Evolutionary conservation across 2,888 invertebrate species (phyloP).

Genomic region (Rhaphigaster nebulosa): DNA sequence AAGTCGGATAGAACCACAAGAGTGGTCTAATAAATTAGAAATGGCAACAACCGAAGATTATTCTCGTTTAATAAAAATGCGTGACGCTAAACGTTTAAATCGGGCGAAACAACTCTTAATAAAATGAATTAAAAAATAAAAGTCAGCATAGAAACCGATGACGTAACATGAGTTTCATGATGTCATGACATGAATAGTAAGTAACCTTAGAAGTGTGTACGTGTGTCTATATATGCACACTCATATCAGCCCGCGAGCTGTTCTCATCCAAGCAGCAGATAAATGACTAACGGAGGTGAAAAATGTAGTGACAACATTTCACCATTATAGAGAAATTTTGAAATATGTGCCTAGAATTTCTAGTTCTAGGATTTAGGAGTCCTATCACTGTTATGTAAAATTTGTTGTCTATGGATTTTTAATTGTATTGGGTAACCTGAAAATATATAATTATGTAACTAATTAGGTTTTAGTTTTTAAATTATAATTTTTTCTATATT

Average conservation of each 20-base stretch:
- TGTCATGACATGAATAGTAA: not conserved
- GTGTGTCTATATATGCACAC: not conserved
- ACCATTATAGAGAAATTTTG: constrained; percentile 27
- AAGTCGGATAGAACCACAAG: too few relatives aligned
- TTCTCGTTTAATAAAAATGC: too few relatives aligned
- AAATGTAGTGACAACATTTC: constrained; percentile 5
- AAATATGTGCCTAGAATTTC: not conserved
- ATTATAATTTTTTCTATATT: not conserved
- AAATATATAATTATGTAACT: not conserved
- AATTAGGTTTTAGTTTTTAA: not conserved
- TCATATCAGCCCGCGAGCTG: not conserved
- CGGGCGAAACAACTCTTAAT: not conserved
- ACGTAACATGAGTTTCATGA: not conserved
- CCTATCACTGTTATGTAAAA: not conserved
- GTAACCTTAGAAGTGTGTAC: not conserved
- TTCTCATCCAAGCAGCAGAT: not conserved
- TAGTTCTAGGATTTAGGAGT: not conserved
- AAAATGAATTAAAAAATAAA: not conserved
- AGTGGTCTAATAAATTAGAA: too few relatives aligned
- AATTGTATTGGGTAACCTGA: not conserved
- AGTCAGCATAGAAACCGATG: not conserved
- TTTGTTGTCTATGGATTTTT: not conserved
- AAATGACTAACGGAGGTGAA: not conserved
- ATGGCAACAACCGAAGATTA: too few relatives aligned
- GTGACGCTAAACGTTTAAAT: too few relatives aligned